phyloP scores from a whole-genome alignment of 2,113 vertebrate species.

The Columba livia region DNA sequence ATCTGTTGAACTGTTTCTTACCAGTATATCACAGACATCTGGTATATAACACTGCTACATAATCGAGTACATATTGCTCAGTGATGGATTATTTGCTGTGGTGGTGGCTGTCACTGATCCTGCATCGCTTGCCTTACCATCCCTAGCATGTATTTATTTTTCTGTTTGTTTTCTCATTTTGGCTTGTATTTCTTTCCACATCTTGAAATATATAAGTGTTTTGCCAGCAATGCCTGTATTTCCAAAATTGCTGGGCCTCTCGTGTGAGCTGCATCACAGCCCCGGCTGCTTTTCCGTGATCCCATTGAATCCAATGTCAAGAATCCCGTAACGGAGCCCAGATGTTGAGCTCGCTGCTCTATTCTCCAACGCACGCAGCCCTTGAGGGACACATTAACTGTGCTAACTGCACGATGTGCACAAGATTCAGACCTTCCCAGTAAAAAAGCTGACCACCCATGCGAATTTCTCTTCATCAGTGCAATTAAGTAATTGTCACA shows the following conservation, averaged over 20 bases:
- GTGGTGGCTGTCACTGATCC: background rate
- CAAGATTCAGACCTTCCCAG: background rate
- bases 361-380: background rate
- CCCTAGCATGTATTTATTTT: background rate
- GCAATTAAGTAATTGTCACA: background rate
- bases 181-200: background rate
- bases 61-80: background rate
- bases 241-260: background rate
- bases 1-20: background rate
- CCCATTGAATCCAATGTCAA: background rate
- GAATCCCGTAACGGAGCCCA: background rate
- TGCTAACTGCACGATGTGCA: background rate
- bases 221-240: background rate
- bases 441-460: background rate
- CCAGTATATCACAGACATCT: background rate
- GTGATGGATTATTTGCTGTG: background rate
- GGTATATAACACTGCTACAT: background rate
- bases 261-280: background rate
- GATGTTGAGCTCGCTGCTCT: background rate
- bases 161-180: background rate
- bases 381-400: background rate
- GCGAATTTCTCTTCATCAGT: background rate
- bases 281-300: background rate
- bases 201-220: background rate
- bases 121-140: background rate